Evolutionary conservation across 2,797 vertebrate species (phyloP).

Genomic region (Echeneis naucrates): DNA sequence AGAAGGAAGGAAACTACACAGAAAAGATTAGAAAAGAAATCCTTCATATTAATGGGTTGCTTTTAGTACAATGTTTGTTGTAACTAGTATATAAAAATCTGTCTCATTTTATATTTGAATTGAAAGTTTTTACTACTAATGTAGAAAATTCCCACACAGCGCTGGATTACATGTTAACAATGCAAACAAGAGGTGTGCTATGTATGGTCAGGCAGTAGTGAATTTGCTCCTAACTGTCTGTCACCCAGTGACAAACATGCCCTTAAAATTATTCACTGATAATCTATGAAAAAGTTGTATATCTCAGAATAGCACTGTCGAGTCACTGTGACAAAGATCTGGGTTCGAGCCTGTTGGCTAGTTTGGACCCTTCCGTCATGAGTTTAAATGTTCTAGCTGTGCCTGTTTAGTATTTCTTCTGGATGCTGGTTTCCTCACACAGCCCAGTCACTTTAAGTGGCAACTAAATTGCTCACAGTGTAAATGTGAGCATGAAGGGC

Average conservation of each 20-base stretch:
- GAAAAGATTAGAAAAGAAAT: constrained; percentile 18
- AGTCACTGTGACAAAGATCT: neutral
- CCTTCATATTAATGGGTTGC: constrained; percentile 7
- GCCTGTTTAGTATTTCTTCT: too few relatives aligned
- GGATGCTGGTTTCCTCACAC: too few relatives aligned
- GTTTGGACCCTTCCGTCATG: too few relatives aligned
- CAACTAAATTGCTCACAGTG: neutral
- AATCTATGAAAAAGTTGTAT: neutral
- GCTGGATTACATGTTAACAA: neutral
- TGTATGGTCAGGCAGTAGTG: neutral
- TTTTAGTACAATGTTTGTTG: neutral
- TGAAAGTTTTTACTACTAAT: neutral
- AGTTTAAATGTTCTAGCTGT: too few relatives aligned
- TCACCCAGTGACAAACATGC: neutral
- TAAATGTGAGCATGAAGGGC: neutral
- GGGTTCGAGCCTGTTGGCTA: neutral
- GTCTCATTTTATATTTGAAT: neutral
- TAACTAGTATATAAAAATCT: neutral
- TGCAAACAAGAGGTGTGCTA: neutral
- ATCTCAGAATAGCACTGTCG: neutral
- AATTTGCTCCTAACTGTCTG: neutral
- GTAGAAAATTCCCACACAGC: too few relatives aligned
- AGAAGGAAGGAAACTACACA: constrained; percentile 16
- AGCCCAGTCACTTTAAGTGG: neutral
- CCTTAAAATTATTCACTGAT: neutral